Percentiles rank a stretch among this genome's conserved stretches.
Evolutionary conservation across 2,797 vertebrate genomes (phyloP).

Genomic region (Melanotaenia maccullochi): DNA sequence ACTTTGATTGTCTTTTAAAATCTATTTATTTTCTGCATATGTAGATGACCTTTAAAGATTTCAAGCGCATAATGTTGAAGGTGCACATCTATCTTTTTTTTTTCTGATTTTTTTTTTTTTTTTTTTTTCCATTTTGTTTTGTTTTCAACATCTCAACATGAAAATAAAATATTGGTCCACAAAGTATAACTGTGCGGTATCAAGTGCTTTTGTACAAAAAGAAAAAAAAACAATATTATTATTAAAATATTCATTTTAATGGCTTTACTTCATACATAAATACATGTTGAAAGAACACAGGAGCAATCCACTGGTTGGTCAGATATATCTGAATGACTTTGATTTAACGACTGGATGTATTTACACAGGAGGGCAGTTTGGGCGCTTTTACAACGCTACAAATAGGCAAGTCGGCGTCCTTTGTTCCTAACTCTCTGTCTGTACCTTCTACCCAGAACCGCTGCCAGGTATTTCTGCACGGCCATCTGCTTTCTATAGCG

Average conservation of each 20-base stretch:
- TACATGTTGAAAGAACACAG: constrained; percentile 99
- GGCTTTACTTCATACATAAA: constrained; percentile 99
- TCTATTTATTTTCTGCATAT: constrained; percentile 93
- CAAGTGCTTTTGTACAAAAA: constrained; percentile 99
- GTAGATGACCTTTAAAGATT: constrained; percentile 91
- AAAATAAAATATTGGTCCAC: constrained; percentile 96
- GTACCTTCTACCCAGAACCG: constrained; percentile 99
- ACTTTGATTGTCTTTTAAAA: constrained; percentile 96
- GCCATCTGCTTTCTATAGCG: constrained; percentile 99
- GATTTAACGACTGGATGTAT: constrained; percentile 85
- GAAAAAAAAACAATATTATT: constrained; percentile 99
- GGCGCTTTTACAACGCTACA: constrained; percentile 88
- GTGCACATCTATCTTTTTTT: constrained; percentile 86
- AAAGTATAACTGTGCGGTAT: constrained; percentile 98
- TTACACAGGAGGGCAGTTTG: constrained; percentile 85
- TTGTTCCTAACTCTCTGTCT: constrained; percentile 99
- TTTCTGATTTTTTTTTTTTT: constrained; percentile 68
- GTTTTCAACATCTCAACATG: constrained; percentile 89
- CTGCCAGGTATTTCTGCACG: constrained; percentile 99
- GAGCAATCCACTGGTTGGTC: constrained; percentile 94
- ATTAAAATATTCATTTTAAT: constrained; percentile 99
- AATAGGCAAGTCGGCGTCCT: constrained; percentile 97
- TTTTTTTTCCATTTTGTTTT: constrained; percentile 61
- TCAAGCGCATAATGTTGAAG: constrained; percentile 92
- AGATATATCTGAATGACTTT: constrained; percentile 94